phyloP scores from a whole-genome alignment of 2,797 vertebrate genomes.

The Remorina albescens region DNA sequence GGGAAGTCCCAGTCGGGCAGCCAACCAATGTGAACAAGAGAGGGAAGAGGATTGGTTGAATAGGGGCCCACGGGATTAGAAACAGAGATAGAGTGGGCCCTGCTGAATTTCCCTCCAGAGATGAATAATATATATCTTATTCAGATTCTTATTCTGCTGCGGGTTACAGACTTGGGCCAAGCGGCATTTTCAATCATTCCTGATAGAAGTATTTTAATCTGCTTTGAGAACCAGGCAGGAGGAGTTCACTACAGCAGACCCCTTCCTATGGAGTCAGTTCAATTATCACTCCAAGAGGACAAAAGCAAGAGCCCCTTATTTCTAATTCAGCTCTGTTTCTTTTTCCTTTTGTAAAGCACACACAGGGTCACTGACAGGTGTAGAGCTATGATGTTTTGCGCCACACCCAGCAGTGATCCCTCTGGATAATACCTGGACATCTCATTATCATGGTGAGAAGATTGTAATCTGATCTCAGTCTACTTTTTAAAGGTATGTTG shows the following conservation, averaged over 20 bases:
- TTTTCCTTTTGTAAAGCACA: not conserved
- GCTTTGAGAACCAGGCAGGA: not conserved
- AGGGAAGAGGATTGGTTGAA: constrained; percentile 81
- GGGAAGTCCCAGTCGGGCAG: constrained; percentile 72
- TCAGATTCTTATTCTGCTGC: too few relatives aligned
- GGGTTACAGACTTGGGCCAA: not conserved
- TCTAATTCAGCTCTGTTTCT: not conserved
- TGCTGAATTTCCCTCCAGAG: too few relatives aligned
- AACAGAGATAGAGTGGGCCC: too few relatives aligned
- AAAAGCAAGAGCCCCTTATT: not conserved
- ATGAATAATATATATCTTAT: too few relatives aligned
- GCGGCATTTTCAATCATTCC: not conserved
- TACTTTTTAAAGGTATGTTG: not conserved
- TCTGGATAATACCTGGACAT: not conserved
- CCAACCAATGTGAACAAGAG: constrained; percentile 83
- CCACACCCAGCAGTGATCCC: not conserved
- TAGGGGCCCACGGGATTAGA: constrained; percentile 34
- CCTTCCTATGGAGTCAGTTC: not conserved
- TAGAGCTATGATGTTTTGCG: not conserved
- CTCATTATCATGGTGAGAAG: not conserved
- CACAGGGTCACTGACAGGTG: not conserved
- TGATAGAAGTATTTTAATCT: not conserved
- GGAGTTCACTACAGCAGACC: not conserved
- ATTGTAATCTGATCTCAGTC: not conserved
- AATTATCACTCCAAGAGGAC: too few relatives aligned